A percentile compares a stretch with the other conserved stretches of the same genome.
Evolutionary conservation across 2,113 vertebrate species (phyloP).

Genomic region (Trematomus loennbergii): DNA sequence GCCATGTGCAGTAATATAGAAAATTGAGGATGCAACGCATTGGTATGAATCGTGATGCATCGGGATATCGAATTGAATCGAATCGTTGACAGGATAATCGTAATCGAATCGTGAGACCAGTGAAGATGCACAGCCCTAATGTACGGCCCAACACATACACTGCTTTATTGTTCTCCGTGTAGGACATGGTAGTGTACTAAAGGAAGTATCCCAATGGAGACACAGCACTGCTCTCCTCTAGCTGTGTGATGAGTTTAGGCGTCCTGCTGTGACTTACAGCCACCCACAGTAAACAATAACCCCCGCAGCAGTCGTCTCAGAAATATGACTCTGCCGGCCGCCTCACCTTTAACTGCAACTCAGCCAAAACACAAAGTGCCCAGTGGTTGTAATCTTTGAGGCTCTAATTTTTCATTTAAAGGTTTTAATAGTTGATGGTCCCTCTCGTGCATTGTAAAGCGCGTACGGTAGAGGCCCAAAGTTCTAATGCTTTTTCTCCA

Average conservation of each 20-base stretch:
- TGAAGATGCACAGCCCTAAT: too few relatives aligned
- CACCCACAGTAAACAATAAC: conserved; percentile 52
- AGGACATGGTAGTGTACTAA: too few relatives aligned
- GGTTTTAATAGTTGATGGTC: conserved; percentile 46
- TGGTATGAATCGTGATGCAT: too few relatives aligned
- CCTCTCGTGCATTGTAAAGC: conserved; percentile 41
- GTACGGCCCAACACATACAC: too few relatives aligned
- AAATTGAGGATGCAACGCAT: too few relatives aligned
- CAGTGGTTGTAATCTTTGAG: conserved; percentile 53
- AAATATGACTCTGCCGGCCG: conserved; percentile 41
- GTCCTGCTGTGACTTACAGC: conserved; percentile 62
- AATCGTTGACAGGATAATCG: too few relatives aligned
- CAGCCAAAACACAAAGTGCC: conserved; percentile 55
- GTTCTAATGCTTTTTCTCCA: conserved; percentile 34
- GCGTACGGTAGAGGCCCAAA: conserved; percentile 10
- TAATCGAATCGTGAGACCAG: too few relatives aligned
- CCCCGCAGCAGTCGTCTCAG: conserved; percentile 22
- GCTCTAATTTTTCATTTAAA: conserved; percentile 52
- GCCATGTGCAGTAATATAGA: too few relatives aligned
- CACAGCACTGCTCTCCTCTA: conserved; percentile 23
- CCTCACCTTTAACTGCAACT: conserved; percentile 33
- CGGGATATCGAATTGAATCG: too few relatives aligned
- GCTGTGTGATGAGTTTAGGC: conserved; percentile 31
- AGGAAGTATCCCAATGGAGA: too few relatives aligned
- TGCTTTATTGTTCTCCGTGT: too few relatives aligned